These are phyloP conservation scores for Malurus leucopterus DNA, from an alignment of 2,797 vertebrate genomes.

Conservation along the genomic window DNA sequence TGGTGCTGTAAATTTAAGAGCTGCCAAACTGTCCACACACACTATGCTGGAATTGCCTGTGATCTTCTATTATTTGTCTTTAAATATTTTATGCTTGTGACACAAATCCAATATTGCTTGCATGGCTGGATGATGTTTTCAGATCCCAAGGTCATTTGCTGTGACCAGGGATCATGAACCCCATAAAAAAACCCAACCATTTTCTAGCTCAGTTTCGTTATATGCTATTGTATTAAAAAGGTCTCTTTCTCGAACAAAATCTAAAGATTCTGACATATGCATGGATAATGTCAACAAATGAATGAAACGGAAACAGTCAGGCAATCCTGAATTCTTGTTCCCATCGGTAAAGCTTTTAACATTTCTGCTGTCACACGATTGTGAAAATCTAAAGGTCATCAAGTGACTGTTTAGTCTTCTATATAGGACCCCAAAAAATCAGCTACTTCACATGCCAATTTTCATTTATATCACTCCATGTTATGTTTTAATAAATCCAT, in stretches of 20 bases:
- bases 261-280: neutral
- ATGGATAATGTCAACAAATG: neutral
- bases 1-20: conserved; percentile 35
- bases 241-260: neutral
- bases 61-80: conserved; percentile 58
- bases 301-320: neutral
- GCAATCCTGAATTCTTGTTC: neutral
- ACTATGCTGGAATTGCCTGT: neutral
- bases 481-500: neutral
- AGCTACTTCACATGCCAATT: neutral
- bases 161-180: conserved; percentile 1
- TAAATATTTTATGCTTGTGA: conserved; percentile 56
- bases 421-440: neutral
- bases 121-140: conserved; percentile 25
- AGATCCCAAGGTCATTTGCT: conserved; percentile 45
- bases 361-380: neutral
- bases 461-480: neutral
- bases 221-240: neutral
- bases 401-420: neutral
- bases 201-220: neutral
- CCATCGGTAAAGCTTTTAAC: neutral
- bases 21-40: conserved; percentile 23
- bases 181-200: neutral
- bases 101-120: conserved; percentile 57
- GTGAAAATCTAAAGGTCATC: neutral